These are phyloP conservation scores for Puffinus mauretanicus DNA, from an alignment of 2,113 vertebrate genomes.

Conservation along the genomic window DNA sequence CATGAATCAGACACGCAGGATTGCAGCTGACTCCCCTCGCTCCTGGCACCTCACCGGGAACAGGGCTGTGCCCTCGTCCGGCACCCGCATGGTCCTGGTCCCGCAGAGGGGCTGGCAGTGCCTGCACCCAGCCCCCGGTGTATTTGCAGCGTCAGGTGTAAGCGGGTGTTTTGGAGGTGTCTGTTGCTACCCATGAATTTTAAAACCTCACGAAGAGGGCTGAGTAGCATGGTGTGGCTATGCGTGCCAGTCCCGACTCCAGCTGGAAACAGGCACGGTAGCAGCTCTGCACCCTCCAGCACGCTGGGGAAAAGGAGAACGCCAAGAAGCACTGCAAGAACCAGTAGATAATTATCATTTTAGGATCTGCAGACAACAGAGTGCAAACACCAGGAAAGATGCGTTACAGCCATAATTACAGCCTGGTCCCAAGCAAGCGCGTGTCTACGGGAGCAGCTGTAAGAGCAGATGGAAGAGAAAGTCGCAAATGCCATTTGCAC, in stretches of 20 bases:
- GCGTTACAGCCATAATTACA: background rate
- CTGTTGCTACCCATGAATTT: background rate
- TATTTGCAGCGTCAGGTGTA: background rate
- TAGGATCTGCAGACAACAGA: background rate
- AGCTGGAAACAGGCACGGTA: background rate
- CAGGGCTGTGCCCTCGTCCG: fast-evolving
- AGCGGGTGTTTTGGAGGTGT: background rate
- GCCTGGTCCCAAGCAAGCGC: background rate
- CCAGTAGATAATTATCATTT: background rate
- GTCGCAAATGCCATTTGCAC: background rate
- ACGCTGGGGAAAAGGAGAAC: background rate
- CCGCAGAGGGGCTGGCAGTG: background rate
- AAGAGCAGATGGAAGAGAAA: background rate
- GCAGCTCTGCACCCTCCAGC: background rate
- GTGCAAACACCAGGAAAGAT: background rate
- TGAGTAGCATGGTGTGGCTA: background rate
- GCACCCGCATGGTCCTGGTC: fast-evolving
- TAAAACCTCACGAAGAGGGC: too few species aligned
- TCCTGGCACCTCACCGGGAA: background rate
- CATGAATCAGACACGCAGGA: background rate
- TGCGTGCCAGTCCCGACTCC: background rate
- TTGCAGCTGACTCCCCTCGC: background rate
- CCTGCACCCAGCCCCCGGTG: background rate
- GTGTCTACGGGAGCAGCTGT: background rate
- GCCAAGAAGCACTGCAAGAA: background rate